Evolutionary conservation across 1,140 invertebrate species (phyloP), one percentile per base, ranked within the genome.

Genomic region (Riptortus pedestris): DNA sequence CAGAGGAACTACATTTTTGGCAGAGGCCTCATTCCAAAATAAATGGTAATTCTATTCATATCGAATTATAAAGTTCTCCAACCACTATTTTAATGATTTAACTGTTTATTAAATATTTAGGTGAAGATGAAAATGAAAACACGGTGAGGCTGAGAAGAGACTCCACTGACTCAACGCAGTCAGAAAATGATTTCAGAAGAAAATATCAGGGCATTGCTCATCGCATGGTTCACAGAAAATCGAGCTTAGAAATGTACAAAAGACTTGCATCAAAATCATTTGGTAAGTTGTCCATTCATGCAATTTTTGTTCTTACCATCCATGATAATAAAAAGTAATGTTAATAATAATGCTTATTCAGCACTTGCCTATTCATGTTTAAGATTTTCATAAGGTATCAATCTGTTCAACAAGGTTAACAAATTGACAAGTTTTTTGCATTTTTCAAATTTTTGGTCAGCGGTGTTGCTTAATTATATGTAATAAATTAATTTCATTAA

Each of bases 191-290:
- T 67, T 95, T 95, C 73, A 81, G 83, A 61, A 86, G 90, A 72
- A 85, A 86, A 65, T 94, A 93, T 71, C 87, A 91, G 67, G 85
- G 87, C 9, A 82, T 92, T 38, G 90, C 91, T 5, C 91, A 92
- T 75, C 80, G 91, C 51, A 86, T 95, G 77, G 88, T 95, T 0
- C 91, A 95, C 75, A 79, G 91, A 63, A 90, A 92, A 73, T 90
- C 89, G n/a, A 91, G 88, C 70, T 82, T 91, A 16, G 91, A 95
- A 75, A 89, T 93, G 82, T 93, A 93, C 70, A 85, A 86, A 72
- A 80, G 90, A 65, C 84, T 93, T 68, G 83, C 87, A 16, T 83
- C 85, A 22, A 90, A 90, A 69, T 84, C 83, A 57, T 92, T 95
- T 72, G 87, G 91, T 94, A 77, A 65, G 55, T 18, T 38, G 9